A percentile compares a stretch with the other conserved stretches of the same genome.
Evolutionary conservation across 2,888 invertebrate genomes (phyloP).

Genomic region (Loripinus fragilis): DNA sequence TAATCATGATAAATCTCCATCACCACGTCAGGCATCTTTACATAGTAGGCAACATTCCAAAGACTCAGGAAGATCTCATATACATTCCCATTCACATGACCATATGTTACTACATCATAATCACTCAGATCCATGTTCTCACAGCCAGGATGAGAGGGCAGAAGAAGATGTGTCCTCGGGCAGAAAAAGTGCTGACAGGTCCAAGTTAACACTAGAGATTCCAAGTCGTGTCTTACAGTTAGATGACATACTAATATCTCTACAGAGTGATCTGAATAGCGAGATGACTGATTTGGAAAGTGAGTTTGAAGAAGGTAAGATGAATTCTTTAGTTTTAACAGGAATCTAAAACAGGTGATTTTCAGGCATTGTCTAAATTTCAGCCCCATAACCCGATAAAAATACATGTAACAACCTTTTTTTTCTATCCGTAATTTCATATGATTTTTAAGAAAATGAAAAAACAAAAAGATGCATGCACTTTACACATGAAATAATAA

Average conservation of each 20-base stretch:
- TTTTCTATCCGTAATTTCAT: too few relatives aligned
- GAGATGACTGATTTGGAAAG: slow-evolving; percentile 66
- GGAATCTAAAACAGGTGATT: too few relatives aligned
- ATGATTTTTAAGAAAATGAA: too few relatives aligned
- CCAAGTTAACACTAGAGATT: slow-evolving; percentile 61
- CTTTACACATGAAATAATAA: too few relatives aligned
- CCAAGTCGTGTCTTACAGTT: slow-evolving; percentile 41
- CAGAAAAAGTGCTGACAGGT: slow-evolving; percentile 44
- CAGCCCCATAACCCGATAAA: too few relatives aligned
- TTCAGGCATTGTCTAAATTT: too few relatives aligned
- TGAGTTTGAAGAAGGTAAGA: slow-evolving; percentile 67
- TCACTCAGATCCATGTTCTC: neutral
- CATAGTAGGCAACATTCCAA: neutral
- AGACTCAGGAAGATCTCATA: neutral
- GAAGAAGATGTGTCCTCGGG: neutral
- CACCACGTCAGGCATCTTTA: neutral
- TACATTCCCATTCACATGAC: neutral
- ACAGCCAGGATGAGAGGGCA: neutral
- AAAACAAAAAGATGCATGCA: too few relatives aligned
- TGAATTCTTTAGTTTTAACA: neutral
- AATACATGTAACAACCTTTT: too few relatives aligned
- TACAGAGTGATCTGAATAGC: slow-evolving; percentile 64
- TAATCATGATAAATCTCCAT: neutral
- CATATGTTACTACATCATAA: neutral
- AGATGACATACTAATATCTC: slow-evolving; percentile 53